Percentiles rank a stretch among this genome's conserved stretches.
Conservation (phyloP, 2,113 vertebrate species). For the Boleophthalmus pectinirostris region DNA sequence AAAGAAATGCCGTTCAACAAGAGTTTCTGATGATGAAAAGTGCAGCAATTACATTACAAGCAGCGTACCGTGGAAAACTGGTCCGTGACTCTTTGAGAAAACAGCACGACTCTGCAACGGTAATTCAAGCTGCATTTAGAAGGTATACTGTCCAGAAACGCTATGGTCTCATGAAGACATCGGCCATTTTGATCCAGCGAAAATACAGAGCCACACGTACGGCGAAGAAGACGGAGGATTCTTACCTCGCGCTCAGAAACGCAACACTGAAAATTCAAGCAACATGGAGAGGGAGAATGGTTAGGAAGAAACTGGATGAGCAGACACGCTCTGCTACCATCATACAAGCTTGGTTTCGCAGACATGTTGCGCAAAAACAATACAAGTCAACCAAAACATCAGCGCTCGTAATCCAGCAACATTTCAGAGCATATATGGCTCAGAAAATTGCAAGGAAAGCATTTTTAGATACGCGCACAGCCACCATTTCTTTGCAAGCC, state of each 20-base stretch:
- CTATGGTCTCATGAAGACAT: slow-evolving; percentile 61
- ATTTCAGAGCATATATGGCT: slow-evolving; percentile 72
- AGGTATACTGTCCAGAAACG: slow-evolving; percentile 59
- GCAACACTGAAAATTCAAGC: slow-evolving; percentile 78
- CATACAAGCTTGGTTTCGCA: slow-evolving; percentile 84
- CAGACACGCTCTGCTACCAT: slow-evolving; percentile 66
- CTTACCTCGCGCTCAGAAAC: slow-evolving; percentile 57
- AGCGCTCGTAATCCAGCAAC: slow-evolving; percentile 74
- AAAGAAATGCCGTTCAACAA: slow-evolving; percentile 47
- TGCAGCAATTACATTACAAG: slow-evolving; percentile 81
- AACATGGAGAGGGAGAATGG: slow-evolving; percentile 78
- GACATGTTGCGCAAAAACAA: slow-evolving; percentile 56
- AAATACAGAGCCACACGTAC: slow-evolving; percentile 72
- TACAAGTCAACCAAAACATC: slow-evolving; percentile 75
- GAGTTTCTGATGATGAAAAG: slow-evolving; percentile 69
- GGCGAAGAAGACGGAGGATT: slow-evolving; percentile 55
- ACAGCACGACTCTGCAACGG: slow-evolving; percentile 68
- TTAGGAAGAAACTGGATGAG: slow-evolving; percentile 68
- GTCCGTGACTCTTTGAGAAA: slow-evolving; percentile 69
- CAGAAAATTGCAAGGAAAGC: slow-evolving; percentile 45
- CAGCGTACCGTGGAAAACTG: slow-evolving; percentile 77
- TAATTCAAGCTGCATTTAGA: slow-evolving; percentile 83
- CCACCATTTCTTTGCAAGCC: slow-evolving; percentile 77
- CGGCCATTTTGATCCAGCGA: slow-evolving; percentile 75
- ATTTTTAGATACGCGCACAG: slow-evolving; percentile 71